Conservation (phyloP, 2,888 invertebrate species). For the Glomeris marginata region DNA sequence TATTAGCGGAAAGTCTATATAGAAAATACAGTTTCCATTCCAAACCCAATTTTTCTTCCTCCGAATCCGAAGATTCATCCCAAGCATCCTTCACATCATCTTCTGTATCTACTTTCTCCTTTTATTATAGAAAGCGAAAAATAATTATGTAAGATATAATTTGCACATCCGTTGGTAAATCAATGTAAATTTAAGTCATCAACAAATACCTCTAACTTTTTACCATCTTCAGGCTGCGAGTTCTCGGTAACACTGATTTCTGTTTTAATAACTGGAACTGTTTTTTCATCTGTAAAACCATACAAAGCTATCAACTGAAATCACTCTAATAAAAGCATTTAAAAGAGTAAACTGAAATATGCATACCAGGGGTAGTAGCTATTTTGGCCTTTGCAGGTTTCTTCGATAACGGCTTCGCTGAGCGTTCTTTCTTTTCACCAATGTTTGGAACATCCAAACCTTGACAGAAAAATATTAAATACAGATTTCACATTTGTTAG, state of each 20-base stretch:
- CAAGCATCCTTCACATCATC: conserved; percentile 30
- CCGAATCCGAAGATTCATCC: conserved; percentile 18
- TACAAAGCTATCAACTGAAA: conserved; percentile 1
- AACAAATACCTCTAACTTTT: conserved; percentile 13
- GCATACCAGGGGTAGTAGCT: conserved; percentile 9
- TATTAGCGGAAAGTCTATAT: not conserved
- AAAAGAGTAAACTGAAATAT: not conserved
- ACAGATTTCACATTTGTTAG: no score
- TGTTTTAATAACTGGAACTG: conserved; percentile 30
- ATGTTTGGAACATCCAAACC: conserved; percentile 52
- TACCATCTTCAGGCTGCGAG: conserved; percentile 26
- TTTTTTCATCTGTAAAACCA: conserved; percentile 35
- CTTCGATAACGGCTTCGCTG: conserved; percentile 48
- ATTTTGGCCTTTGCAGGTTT: conserved; percentile 51
- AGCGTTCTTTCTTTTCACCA: conserved; percentile 36
- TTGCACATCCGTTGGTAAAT: no score
- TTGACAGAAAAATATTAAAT: conserved; percentile 31
- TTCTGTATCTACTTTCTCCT: conserved; percentile 23
- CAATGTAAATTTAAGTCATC: conserved; percentile 4
- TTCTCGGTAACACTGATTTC: conserved; percentile 23
- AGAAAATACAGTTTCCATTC: not conserved
- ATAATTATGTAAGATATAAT: no score
- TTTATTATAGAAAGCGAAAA: no score
- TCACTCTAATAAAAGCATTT: no score
- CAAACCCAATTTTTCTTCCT: conserved; percentile 12